Evolutionary conservation across 2,113 vertebrate species (phyloP).

Genomic region (Crotalus horridus): DNA sequence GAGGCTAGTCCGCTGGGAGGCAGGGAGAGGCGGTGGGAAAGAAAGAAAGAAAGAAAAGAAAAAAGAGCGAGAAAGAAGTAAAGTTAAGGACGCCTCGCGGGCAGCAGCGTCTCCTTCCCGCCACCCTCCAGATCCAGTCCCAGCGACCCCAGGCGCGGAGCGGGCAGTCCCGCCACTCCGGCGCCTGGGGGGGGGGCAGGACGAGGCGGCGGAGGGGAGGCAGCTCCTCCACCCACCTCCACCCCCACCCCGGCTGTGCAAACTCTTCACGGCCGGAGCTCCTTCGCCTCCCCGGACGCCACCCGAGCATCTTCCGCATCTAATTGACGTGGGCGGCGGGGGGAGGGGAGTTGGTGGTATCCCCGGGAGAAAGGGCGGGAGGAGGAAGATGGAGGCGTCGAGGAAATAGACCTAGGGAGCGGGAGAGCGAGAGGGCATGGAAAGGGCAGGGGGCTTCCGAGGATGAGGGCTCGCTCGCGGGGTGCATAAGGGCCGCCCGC

Average conservation of each 20-base stretch:
- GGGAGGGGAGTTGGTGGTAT: background rate
- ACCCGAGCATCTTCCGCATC: slow-evolving; percentile 5
- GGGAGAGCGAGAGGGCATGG: background rate
- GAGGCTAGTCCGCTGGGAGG: background rate
- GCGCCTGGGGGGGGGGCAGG: background rate
- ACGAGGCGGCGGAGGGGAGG: background rate
- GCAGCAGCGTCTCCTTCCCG: background rate
- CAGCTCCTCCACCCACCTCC: background rate
- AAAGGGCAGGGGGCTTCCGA: background rate
- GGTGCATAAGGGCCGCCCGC: background rate
- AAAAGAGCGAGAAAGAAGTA: background rate
- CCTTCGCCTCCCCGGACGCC: background rate
- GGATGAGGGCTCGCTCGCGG: background rate
- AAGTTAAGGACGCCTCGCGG: background rate
- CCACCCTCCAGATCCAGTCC: no score
- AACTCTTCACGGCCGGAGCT: background rate
- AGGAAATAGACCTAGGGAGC: background rate
- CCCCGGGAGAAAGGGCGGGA: slow-evolving; percentile 16
- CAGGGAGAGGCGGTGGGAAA: background rate
- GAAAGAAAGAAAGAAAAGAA: background rate
- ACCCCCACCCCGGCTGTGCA: background rate
- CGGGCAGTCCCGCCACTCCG: background rate
- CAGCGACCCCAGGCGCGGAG: background rate
- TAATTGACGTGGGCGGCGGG: background rate
- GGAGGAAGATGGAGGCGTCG: slow-evolving; percentile 7